A percentile compares a stretch with the other conserved stretches of the same genome.
Conservation (phyloP, 1,140 invertebrate genomes). For the Ctenoplectra terminalis region DNA sequence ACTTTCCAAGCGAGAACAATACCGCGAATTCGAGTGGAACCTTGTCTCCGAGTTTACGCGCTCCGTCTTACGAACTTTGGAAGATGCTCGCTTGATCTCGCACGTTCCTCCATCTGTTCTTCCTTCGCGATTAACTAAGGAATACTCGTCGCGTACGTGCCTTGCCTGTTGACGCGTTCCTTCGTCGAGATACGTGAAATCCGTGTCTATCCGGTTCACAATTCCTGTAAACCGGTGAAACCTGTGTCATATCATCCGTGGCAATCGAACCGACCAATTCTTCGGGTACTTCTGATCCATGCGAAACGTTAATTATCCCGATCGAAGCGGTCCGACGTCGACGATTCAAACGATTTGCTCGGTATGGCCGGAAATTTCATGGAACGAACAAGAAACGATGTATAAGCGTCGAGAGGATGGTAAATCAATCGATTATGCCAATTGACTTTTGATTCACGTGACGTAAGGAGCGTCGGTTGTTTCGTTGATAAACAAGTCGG, state of each 20-base stretch:
- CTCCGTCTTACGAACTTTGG: slow-evolving; percentile 3
- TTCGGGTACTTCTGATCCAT: not conserved
- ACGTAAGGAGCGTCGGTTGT: slow-evolving; percentile 22
- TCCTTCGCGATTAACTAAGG: slow-evolving; percentile 3
- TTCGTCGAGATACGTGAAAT: not conserved
- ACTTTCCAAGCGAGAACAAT: not conserved
- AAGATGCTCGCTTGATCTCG: not conserved
- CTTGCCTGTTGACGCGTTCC: not conserved
- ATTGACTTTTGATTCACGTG: slow-evolving; percentile 51
- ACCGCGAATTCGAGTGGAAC: not conserved
- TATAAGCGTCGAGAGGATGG: not conserved
- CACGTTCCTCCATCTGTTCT: not conserved
- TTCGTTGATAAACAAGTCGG: slow-evolving; percentile 4
- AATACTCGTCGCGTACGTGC: slow-evolving; percentile 7
- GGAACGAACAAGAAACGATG: not conserved
- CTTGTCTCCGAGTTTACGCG: too few species aligned
- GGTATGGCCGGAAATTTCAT: not conserved
- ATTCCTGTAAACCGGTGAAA: too few species aligned
- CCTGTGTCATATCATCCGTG: not conserved
- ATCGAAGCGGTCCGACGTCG: not conserved
- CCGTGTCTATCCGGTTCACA: not conserved
- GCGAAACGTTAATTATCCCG: too few species aligned
- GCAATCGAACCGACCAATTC: not conserved
- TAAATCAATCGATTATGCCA: slow-evolving; percentile 37
- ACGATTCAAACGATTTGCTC: too few species aligned